Base-by-base conservation (phyloP, 2,888 invertebrate genomes). In the Scrobipalpa atriplicella region DNA sequence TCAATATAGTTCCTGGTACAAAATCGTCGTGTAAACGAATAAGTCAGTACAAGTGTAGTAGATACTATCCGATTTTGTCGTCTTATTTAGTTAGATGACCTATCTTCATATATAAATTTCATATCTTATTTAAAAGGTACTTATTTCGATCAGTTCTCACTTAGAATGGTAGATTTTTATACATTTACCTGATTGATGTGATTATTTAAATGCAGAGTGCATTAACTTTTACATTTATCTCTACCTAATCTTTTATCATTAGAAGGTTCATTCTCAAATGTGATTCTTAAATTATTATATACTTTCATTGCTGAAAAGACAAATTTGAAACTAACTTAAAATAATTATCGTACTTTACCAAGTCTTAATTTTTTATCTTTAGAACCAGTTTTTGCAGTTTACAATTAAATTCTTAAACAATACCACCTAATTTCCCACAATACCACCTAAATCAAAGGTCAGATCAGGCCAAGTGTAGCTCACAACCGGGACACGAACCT, bases 21-120 rank as follows among this genome's bases (percentile, higher is more conserved):
- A 75, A 77, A 74, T 56, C 78, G 77, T 73, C 81, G 80, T 84
- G 84, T 81, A 83, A 82, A 83, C 80, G 82, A 83, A 84, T 83
- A 85, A 83, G 80, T 84, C 83, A 79, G 77, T 70, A 68, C 38
- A 36, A 58, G 29, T 10, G 36, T 1, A 10, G 58, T 16, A 8
- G 3, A 16, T n/a, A 58, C n/a, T 16, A 38, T 16, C 58, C 38
- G 36, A 58, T 16, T 9, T 58, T n/a, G 58, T 58, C 58, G 38
- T 58, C 38, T 58, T 7, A 58, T 16, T 16, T 8, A 1, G n/a
- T n/a, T 0, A 38, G 54, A 21, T 21, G 10, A 2, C 10, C 10
- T 11, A 18, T 10, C 3, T 54, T 54, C n/a, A n/a, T n/a, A n/a
- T n/a, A n/a, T n/a, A n/a, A n/a, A n/a, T n/a, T n/a, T n/a, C n/a